Percentiles rank a stretch among this genome's conserved stretches.
These are phyloP conservation scores for Phyto melanocephala DNA, from an alignment of 2,888 invertebrate genomes.

Conservation along the genomic window DNA sequence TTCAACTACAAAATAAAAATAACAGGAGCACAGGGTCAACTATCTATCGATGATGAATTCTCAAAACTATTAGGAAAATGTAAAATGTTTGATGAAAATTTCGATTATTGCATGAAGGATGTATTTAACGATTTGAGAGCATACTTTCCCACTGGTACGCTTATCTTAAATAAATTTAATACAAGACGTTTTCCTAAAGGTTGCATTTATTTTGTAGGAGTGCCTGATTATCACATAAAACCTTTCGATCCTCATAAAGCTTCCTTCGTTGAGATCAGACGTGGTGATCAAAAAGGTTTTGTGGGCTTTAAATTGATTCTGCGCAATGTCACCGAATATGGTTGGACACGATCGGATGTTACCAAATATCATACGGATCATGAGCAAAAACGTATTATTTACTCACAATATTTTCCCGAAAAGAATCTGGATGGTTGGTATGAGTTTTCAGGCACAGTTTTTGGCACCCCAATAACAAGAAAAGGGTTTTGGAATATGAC, in stretches of 20 bases:
- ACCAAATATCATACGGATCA: constrained; percentile 87
- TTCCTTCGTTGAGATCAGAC: constrained; percentile 82
- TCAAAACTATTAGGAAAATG: constrained; percentile 81
- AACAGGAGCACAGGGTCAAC: constrained; percentile 67
- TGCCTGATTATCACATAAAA: constrained; percentile 85
- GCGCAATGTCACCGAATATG: constrained; percentile 86
- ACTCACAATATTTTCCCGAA: constrained; percentile 90
- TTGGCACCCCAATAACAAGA: constrained; percentile 83
- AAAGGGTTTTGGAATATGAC: constrained; percentile 88
- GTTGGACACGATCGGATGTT: constrained; percentile 87
- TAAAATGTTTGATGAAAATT: constrained; percentile 81
- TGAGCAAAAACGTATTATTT: constrained; percentile 83
- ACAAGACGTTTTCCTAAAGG: background rate
- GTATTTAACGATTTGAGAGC: constrained; percentile 85
- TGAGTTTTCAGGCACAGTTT: constrained; percentile 82
- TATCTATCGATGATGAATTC: constrained; percentile 73
- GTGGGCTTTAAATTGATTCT: constrained; percentile 85
- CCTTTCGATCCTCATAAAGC: constrained; percentile 90
- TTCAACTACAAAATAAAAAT: constrained; percentile 11
- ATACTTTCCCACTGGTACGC: constrained; percentile 84
- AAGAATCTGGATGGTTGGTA: constrained; percentile 86
- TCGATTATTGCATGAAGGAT: constrained; percentile 86
- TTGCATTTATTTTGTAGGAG: constrained; percentile 79
- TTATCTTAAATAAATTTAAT: constrained; percentile 53
- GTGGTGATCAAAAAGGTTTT: constrained; percentile 82